A percentile compares a stretch with the other conserved stretches of the same genome.
Evolutionary conservation across 2,888 invertebrate species (phyloP).

Genomic region (Agriopis marginaria): DNA sequence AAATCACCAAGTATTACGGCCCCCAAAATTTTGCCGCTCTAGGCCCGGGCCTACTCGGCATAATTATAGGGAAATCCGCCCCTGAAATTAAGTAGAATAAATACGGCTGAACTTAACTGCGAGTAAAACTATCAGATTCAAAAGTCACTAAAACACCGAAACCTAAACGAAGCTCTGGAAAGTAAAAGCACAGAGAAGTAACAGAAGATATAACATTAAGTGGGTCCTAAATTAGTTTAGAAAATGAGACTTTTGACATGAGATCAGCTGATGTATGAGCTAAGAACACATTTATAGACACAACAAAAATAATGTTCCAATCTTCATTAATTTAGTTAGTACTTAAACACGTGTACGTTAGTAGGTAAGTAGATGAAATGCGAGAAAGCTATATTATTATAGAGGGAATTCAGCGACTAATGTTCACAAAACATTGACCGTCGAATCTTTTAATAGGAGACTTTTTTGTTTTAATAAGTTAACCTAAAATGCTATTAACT

Average conservation of each 20-base stretch:
- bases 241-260: constrained; percentile 38
- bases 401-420: too few species aligned
- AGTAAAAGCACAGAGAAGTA: constrained; percentile 8
- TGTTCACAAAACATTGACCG: too few species aligned
- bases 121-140: constrained; percentile 43
- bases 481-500: too few species aligned
- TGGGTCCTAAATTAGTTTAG: constrained; percentile 17
- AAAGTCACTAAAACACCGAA: constrained; percentile 18
- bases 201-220: constrained; percentile 12
- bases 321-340: not conserved
- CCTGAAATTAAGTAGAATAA: constrained; percentile 33
- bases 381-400: constrained; percentile 17
- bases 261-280: constrained; percentile 43
- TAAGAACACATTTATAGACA: constrained; percentile 30
- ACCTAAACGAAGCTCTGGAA: constrained; percentile 10
- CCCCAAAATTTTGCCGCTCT: too few species aligned
- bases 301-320: constrained; percentile 4
- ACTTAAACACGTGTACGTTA: not conserved
- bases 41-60: too few species aligned
- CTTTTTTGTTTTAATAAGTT: too few species aligned
- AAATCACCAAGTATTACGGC: too few species aligned
- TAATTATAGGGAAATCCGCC: too few species aligned
- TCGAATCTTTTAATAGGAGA: too few species aligned
- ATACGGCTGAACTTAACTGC: constrained; percentile 39
- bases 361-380: constrained; percentile 33